A percentile compares a stretch with the other conserved stretches of the same genome.
Evolutionary conservation across 2,797 vertebrate genomes (phyloP).

Genomic region (Megaceryle alcyon): DNA sequence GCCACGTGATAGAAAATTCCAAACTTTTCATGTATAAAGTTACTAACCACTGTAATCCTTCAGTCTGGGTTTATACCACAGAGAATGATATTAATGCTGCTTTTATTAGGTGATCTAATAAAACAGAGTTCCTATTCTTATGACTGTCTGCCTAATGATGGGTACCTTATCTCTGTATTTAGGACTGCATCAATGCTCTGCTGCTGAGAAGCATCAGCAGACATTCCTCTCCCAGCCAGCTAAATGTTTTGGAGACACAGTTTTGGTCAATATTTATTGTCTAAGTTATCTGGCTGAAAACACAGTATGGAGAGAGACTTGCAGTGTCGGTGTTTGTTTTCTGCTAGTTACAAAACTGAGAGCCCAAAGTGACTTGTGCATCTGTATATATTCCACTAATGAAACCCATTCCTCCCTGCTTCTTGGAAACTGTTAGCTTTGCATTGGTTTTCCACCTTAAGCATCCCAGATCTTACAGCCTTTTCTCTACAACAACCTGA

Average conservation of each 20-base stretch:
- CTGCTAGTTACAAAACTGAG: background rate
- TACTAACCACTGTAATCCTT: background rate
- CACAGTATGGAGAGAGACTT: background rate
- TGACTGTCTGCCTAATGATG: background rate
- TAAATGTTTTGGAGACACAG: background rate
- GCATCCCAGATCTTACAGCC: accelerated
- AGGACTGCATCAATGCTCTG: background rate
- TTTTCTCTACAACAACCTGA: background rate
- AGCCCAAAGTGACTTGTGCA: background rate
- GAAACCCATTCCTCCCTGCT: background rate
- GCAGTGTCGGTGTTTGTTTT: background rate
- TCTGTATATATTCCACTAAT: background rate
- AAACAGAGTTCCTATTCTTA: background rate
- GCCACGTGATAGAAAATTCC: background rate
- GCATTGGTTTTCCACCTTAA: background rate
- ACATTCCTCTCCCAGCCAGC: background rate
- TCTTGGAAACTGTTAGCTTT: background rate
- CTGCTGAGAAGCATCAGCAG: background rate
- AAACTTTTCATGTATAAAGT: background rate
- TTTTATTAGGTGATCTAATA: background rate
- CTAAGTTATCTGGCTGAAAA: background rate
- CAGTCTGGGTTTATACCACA: background rate
- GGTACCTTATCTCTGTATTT: background rate
- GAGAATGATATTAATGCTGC: background rate
- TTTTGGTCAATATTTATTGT: background rate